Conservation (phyloP, 2,797 vertebrate genomes). For the Peromyscus aztecus region DNA sequence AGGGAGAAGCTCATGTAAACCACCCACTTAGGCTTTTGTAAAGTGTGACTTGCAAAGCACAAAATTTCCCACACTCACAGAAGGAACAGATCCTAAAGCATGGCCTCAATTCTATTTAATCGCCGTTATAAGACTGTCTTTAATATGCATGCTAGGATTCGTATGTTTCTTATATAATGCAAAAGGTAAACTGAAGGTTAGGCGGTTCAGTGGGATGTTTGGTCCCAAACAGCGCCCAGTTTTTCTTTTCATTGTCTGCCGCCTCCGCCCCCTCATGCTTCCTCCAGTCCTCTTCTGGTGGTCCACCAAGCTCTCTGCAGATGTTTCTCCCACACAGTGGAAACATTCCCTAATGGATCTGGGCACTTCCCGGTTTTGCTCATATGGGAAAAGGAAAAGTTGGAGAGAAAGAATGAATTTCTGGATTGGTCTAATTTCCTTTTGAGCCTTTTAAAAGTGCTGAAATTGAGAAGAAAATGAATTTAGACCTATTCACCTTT, state of each 20-base stretch:
- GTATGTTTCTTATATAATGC: constrained; percentile 62
- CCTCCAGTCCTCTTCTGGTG: constrained; percentile 45
- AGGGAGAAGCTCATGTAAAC: neutral
- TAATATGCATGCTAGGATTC: neutral
- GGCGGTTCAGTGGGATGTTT: constrained; percentile 13
- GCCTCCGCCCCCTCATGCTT: neutral
- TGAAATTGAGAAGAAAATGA: constrained; percentile 59
- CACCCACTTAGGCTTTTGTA: neutral
- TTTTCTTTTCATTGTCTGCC: constrained; percentile 62
- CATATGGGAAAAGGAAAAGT: constrained; percentile 76
- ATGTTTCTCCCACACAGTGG: constrained; percentile 83
- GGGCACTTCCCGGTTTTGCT: constrained; percentile 41
- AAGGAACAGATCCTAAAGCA: neutral
- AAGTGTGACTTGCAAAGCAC: neutral
- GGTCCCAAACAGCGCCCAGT: neutral
- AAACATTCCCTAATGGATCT: constrained; percentile 75
- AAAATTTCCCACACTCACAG: neutral
- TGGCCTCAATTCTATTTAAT: constrained; percentile 19
- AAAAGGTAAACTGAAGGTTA: constrained; percentile 70
- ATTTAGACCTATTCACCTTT: constrained; percentile 73
- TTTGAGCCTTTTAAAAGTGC: constrained; percentile 59
- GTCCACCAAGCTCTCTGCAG: constrained; percentile 69
- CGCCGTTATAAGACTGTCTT: neutral
- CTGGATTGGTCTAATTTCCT: constrained; percentile 71
- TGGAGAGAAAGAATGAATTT: constrained; percentile 61